Base-by-base conservation (phyloP, 1,140 invertebrate genomes). In the Neodiprion virginianus region DNA sequence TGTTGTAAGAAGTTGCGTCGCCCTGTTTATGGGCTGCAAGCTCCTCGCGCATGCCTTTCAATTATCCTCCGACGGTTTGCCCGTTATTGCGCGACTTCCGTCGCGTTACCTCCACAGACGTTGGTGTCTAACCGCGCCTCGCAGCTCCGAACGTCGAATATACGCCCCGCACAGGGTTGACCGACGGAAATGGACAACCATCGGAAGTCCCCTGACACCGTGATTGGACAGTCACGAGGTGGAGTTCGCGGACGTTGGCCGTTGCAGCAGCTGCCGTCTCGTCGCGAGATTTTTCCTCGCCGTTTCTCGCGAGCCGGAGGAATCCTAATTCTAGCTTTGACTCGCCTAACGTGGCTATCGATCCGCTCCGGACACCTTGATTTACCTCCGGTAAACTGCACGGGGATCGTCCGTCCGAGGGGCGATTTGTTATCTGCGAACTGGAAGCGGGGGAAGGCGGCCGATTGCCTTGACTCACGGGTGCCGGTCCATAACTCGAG, bases 351-450 rank as follows among this genome's bases (percentile, higher is more conserved):
- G 28, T 2, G 28, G 28, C 4, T 61, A 61, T 61, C 53, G 53
- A 61, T 61, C 53, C 53, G 53, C 53, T 40, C 28, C 5, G 28
- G 28, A 40, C 53, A 61, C 53, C 53, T 61, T 61, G 53, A 61
- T 61, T 61, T 61, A 61, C 53, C 53, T 61, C 53, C 53, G 53
- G 53, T 61, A 61, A 61, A 61, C 53, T 61, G 53, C 28, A 40
- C 28, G 28, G 28, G 53, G 53, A 61, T 40, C 28, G 53, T 14
- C 53, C 8, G 53, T 61, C 53, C n/a, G 11, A 61, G 11, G 28
- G n/a, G 53, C 53, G 53, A 61, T 61, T 61, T 61, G 53, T 61
- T 61, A 61, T 61, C 53, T 61, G 11, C n/a, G 53, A 17, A 61
- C 4, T 61, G n/a, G 53, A 61, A 61, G 53, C 53, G 53, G n/a